Conservation (phyloP, 2,888 invertebrate species). For the Vanessa cardui region DNA sequence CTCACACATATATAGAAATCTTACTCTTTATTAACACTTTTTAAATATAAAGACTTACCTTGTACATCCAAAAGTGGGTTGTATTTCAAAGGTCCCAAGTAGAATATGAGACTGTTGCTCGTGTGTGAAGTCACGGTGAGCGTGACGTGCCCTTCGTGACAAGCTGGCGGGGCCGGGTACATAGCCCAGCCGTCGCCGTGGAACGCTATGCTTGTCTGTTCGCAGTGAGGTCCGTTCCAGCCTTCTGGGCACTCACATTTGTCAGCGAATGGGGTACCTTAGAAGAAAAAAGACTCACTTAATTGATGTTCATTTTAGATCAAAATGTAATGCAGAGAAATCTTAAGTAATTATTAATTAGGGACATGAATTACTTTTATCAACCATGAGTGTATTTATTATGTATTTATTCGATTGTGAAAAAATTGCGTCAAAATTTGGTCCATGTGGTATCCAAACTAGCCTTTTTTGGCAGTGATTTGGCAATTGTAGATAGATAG, state of each 20-base stretch:
- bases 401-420: too few relatives aligned
- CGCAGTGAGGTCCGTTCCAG: constrained; percentile 94
- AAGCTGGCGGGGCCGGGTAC: constrained; percentile 93
- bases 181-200: constrained; percentile 96
- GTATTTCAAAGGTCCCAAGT: constrained; percentile 90
- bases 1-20: background rate
- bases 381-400: too few relatives aligned
- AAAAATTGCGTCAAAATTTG: too few relatives aligned
- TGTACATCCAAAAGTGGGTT: constrained; percentile 85
- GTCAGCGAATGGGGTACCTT: constrained; percentile 82
- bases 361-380: too few relatives aligned
- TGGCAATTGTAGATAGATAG: too few relatives aligned
- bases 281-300: background rate
- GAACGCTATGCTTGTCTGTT: constrained; percentile 93
- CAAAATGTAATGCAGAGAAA: background rate
- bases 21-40: too few relatives aligned
- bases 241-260: constrained; percentile 92
- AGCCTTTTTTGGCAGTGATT: too few relatives aligned
- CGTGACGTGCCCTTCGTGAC: constrained; percentile 91
- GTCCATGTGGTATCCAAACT: too few relatives aligned
- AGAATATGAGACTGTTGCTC: constrained; percentile 93
- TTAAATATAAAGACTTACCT: constrained; percentile 69
- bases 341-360: too few relatives aligned
- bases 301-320: background rate
- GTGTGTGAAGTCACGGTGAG: constrained; percentile 90